Percentiles rank a stretch among this genome's conserved stretches.
Evolutionary conservation across 53 echinoderm and acorn worm species (phyloP).

Genomic region (Pentamera pediparva): DNA sequence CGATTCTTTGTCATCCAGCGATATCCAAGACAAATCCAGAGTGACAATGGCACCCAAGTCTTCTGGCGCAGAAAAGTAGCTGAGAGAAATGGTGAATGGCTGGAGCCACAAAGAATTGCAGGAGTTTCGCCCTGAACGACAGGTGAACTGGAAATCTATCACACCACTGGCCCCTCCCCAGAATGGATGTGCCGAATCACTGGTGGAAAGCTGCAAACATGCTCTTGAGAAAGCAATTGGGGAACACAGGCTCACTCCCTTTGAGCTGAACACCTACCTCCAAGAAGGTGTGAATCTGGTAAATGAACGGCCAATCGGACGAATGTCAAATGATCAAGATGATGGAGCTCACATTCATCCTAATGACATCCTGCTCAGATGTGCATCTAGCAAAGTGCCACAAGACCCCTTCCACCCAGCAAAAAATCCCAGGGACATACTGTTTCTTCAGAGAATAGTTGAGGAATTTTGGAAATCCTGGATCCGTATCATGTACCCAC

Average conservation of each 20-base stretch:
- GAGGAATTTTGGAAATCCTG: slow-evolving; percentile 55
- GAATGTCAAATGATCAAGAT: slow-evolving; percentile 55
- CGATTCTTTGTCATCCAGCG: slow-evolving; percentile 57
- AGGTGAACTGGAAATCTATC: slow-evolving; percentile 51
- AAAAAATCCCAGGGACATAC: slow-evolving; percentile 39
- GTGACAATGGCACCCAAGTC: slow-evolving; percentile 63
- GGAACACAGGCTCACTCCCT: slow-evolving; percentile 56
- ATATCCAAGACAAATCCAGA: slow-evolving; percentile 39
- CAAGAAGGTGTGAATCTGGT: slow-evolving; percentile 57
- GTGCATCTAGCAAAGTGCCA: slow-evolving; percentile 36
- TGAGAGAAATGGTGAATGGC: slow-evolving; percentile 49
- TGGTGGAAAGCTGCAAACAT: slow-evolving; percentile 59
- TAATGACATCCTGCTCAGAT: slow-evolving; percentile 53
- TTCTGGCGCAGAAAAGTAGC: slow-evolving; percentile 47
- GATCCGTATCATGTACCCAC: slow-evolving; percentile 37
- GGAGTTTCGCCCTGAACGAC: slow-evolving; percentile 59
- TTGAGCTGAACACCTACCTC: slow-evolving; percentile 63
- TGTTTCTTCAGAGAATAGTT: slow-evolving; percentile 56
- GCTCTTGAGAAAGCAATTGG: slow-evolving; percentile 64
- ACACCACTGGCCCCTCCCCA: slow-evolving; percentile 72
- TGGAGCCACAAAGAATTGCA: slow-evolving; percentile 39
- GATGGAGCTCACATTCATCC: slow-evolving; percentile 53
- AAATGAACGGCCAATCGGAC: slow-evolving; percentile 60
- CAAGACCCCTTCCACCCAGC: slow-evolving; percentile 52
- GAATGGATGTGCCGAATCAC: slow-evolving; percentile 63